Conservation (phyloP, 2,113 vertebrate genomes). For the Ciconia stormi region DNA sequence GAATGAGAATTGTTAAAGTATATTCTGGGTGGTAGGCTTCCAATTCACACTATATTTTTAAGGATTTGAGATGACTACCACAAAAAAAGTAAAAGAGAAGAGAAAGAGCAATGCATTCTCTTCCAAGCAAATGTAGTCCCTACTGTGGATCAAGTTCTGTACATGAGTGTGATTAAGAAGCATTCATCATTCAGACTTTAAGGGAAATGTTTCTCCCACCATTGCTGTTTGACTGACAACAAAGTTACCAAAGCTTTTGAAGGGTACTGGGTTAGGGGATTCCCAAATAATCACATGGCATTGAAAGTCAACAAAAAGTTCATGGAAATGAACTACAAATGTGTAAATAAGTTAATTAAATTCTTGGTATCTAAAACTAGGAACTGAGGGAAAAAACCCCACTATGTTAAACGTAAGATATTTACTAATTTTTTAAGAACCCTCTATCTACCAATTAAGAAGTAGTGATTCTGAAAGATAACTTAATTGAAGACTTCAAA, state of each 20-base stretch:
- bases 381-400: rapidly evolving
- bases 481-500: neutral
- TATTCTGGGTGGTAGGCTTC: neutral
- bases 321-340: neutral
- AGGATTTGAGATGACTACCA: neutral
- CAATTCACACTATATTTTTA: neutral
- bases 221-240: neutral
- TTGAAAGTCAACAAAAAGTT: neutral
- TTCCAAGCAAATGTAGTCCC: neutral
- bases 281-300: neutral
- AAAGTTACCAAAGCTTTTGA: neutral
- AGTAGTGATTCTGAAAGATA: neutral
- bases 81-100: neutral
- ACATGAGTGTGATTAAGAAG: neutral
- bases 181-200: neutral
- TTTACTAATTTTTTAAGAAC: neutral
- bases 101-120: neutral
- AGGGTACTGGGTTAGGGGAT: neutral
- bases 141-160: neutral
- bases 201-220: neutral
- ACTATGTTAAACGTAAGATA: neutral
- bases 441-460: neutral
- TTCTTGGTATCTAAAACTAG: neutral
- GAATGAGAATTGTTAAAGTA: neutral
- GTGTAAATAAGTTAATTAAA: neutral